Base-by-base conservation (phyloP, 2,888 invertebrate genomes). In the Enchytraeus crypticus region DNA sequence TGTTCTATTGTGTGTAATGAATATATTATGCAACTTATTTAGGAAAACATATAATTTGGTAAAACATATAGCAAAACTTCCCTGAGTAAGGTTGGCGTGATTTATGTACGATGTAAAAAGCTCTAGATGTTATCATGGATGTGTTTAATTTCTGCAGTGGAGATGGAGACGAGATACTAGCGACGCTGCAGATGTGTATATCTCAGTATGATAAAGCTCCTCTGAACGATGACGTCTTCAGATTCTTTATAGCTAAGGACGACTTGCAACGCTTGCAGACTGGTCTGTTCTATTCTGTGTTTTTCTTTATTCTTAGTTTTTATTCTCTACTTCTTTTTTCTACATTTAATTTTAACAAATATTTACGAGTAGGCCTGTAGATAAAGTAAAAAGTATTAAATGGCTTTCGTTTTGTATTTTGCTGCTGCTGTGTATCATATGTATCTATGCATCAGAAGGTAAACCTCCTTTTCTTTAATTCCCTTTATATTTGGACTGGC, bases 241-340 rank as follows among this genome's bases (percentile, higher is more conserved):
- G 86, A 63, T 62, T 70, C 8, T 73, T 78, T 53, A 78, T 80
- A 21, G 67, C 72, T 80, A 62, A 63, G 26, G 76, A 77, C 58
- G 89, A 92, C 76, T 87, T 89, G 0, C 82, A 84, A 0, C 85
- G 84, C 69, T 79, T 92, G n/a, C 91, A 92, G 75, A 85, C 57
- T 59, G 64, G 64, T 64, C 23, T 14, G 30, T 45, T 32, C 18
- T 11, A 26, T 55, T 21, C 1, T 30, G 23, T 29, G 26, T 30
- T 30, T 29, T 53, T 30, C 5, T 3, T 30, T n/a, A 18, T 53
- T 8, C 18, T 38, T 18, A 38, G 8, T 38, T 8, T 38, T 18
- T 11, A 11, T 38, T 38, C 11, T 38, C 18, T 11, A 38, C 18
- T 38, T 38, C 18, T 38, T 38, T 38, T 38, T 8, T 8, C 38